Base-by-base conservation (phyloP, 1,140 invertebrate species). In the Telenomus remus region DNA sequence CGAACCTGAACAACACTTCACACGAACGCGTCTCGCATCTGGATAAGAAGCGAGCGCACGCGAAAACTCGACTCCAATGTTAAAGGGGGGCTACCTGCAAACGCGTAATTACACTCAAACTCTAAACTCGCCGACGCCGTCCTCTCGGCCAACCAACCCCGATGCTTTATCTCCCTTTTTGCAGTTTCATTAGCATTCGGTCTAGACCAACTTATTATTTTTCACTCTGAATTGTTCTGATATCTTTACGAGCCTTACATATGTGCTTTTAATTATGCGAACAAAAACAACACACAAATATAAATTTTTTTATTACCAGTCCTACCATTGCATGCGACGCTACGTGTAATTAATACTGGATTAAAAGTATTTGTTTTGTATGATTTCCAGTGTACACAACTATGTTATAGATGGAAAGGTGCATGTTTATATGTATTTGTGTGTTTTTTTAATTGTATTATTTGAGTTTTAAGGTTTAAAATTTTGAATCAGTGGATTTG, bases 21-120 rank as follows among this genome's bases (percentile, higher is more conserved):
- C 65, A 78, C 76, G 56, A 70, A 77, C 49, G 61, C 59, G 64
- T 60, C 69, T 51, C 46, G 70, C 73, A 71, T 74, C 74, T 76
- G 70, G 70, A 77, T 77, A 74, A 27, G 19, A 27, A 74, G 54
- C 55, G 35, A 75, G 66, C 63, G 47, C 61, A 75, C 76, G 76
- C 76, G 70, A 69, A 78, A 78, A 74, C 60, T 68, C 63, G 47
- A 15, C 34, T 56, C 8, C 54, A 15, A 35, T 33, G 16, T 37
- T 48, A 56, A 51, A 54, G 39, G 42, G 39, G 42, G 50, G 50
- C 70, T 63, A 56, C 64, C 34, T 69, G 54, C 59, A 56, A 63
- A 61, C 43, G 48, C 54, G 70, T 78, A 78, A 78, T 78, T 72
- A 66, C n/a, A n/a, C 60, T 64, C 3, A 27, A 27, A 27, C 19